Base-by-base conservation (phyloP, 2,113 vertebrate species). In the Alaudala cheleensis region DNA sequence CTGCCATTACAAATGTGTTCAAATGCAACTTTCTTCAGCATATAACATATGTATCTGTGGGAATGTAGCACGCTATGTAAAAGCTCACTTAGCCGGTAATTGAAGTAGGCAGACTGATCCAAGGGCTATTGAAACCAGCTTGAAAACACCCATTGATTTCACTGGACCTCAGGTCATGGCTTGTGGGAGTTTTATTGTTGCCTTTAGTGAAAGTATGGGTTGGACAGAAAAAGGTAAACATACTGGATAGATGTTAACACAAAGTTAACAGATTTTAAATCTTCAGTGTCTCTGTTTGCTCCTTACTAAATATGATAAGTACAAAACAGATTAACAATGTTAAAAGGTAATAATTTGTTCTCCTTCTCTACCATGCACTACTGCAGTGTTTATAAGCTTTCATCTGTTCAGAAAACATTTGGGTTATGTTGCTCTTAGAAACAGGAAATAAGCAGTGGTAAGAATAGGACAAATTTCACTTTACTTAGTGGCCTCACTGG, bases 61-160 rank as follows among this genome's bases (percentile, higher is more conserved):
- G 89, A 95, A 95, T 90, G 90, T 62, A 65, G 66, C 54, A 31
- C 0, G 0, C 86, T 76, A 82, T 76, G 86, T 90, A 92, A 90
- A 90, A 80, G 73, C 51, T 95, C 4, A 1, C 51, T 89, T 81
- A 62, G 81, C 33, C 14, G 1, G 2, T 92, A 82, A 82, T 61
- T 95, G 81, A 95, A 95, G 56, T 79, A 76, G 91, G 60, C 50
- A 91, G 89, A 50, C 74, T n/a, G 54, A 92, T 95, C 78, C 94
- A 92, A 95, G 62, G 58, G 58, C 84, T 84, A 85, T 82, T 95
- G 87, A 96, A 95, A 95, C 44, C 54, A 67, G 77, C 77, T 79
- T 95, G 92, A 97, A 95, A 96, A 91, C 89, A 79, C 64, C 93
- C 87, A 91, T 95, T 95, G 93, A 95, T 95, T 94, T 91, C 74